A percentile compares a stretch with the other conserved stretches of the same genome.
These are phyloP conservation scores for Andrena camellia DNA, from an alignment of 2,888 invertebrate species.

Conservation along the genomic window DNA sequence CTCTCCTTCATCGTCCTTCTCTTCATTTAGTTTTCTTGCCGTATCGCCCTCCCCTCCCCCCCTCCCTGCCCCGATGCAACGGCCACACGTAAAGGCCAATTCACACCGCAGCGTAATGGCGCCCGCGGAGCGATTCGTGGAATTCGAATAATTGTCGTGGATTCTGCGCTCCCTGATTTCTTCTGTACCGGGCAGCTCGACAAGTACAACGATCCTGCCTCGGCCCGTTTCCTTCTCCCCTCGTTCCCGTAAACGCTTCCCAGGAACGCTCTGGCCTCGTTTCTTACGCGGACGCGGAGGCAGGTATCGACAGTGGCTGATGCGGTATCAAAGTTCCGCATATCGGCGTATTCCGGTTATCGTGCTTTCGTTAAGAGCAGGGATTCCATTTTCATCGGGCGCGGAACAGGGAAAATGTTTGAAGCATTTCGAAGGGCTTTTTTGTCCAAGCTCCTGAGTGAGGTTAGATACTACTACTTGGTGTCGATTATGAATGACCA, in stretches of 20 bases:
- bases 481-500: background rate
- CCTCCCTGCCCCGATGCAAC: slow-evolving; percentile 1
- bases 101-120: slow-evolving; percentile 44
- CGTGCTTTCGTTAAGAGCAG: too few species aligned
- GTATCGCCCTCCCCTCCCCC: slow-evolving; percentile 32
- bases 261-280: background rate
- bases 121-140: background rate
- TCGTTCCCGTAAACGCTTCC: slow-evolving; percentile 2
- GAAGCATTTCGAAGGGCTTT: background rate
- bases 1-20: slow-evolving; percentile 27
- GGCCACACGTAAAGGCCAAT: slow-evolving; percentile 47
- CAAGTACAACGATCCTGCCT: too few species aligned
- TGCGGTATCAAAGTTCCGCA: background rate
- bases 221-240: background rate
- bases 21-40: slow-evolving; percentile 62
- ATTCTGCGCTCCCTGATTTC: slow-evolving; percentile 4
- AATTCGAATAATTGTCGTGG: slow-evolving; percentile 22
- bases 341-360: too few species aligned
- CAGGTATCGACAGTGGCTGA: background rate
- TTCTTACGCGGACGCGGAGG: background rate
- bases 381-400: background rate
- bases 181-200: background rate
- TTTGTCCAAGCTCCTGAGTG: background rate
- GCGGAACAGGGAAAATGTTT: background rate
- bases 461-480: background rate